Base-by-base conservation (phyloP, 2,888 invertebrate species). In the Eupithecia centaureata region DNA sequence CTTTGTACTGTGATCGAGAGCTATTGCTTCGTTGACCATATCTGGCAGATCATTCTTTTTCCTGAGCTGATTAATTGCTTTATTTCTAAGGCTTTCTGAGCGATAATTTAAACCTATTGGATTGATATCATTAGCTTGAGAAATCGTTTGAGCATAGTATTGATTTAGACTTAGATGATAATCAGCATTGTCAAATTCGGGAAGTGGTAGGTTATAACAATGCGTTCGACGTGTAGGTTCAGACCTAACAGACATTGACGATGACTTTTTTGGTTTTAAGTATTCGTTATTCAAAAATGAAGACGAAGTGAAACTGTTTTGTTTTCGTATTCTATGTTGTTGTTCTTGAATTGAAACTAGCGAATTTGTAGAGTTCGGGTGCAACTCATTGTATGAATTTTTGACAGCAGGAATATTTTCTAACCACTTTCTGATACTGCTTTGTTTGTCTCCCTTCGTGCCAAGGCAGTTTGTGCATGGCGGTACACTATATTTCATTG, bases 391-490 rank as follows among this genome's bases (percentile, higher is more conserved):
- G 70, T 86, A 85, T 4, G 84, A 67, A 73, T 88, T 87, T 77
- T 92, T 92, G 25, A 79, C 81, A 65, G 84, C 83, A 47, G 96
- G 96, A 60, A 96, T 95, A 75, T 95, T 95, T 86, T 96, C 96
- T 51, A 96, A 84, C 96, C 96, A 96, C 84, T 96, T 95, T 70
- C 95, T 93, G 59, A 96, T 96, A 81, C 95, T 96, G 75, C 94
- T 94, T 79, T 96, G 96, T 82, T 96, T 96, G 78, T 95, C 96
- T 47, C 96, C 96, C 82, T 94, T 94, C 57, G 92, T 91, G 30
- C 87, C 86, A 0, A 91, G 78, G 76, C 95, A 95, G 71, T 90
- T 94, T 15, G 91, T 87, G 80, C 95, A 95, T 1, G 94, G 89
- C 28, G 93, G 81, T 47, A 87, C 79, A 62, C 91, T 90, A 61